These are phyloP conservation scores for Coronaproctus castanopsis DNA, from an alignment of 2,888 invertebrate genomes.

Conservation along the genomic window DNA sequence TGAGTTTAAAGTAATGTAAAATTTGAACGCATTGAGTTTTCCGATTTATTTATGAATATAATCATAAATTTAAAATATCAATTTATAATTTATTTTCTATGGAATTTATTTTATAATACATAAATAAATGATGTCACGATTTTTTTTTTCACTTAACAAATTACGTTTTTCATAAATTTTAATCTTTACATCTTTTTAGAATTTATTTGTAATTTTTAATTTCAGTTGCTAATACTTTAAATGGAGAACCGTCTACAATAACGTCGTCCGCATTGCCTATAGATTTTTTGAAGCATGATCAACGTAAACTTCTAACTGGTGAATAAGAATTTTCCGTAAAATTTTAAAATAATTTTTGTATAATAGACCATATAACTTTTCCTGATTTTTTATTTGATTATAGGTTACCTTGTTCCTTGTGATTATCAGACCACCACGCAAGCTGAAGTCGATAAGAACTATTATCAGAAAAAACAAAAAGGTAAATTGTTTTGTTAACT, in stretches of 20 bases:
- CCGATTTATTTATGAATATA: no score
- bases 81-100: no score
- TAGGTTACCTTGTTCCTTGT: constrained; percentile 12
- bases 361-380: background rate
- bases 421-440: constrained; percentile 11
- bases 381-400: background rate
- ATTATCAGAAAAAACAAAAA: constrained; percentile 13
- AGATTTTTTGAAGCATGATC: constrained; percentile 13
- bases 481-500: constrained; percentile 3
- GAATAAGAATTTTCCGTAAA: background rate
- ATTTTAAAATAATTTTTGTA: background rate
- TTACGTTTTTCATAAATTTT: no score
- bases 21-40: no score
- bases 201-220: no score
- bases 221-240: constrained; percentile 12
- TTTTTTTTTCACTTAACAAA: no score
- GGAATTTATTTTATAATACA: no score
- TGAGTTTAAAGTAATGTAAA: no score
- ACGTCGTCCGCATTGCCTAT: constrained; percentile 9
- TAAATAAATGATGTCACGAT: no score
- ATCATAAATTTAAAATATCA: no score
- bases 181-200: no score
- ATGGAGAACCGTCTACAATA: constrained; percentile 10
- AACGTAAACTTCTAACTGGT: constrained; percentile 12
- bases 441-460: constrained; percentile 12